Base-by-base conservation (phyloP, 2,888 invertebrate species). In the Noctua pronuba region DNA sequence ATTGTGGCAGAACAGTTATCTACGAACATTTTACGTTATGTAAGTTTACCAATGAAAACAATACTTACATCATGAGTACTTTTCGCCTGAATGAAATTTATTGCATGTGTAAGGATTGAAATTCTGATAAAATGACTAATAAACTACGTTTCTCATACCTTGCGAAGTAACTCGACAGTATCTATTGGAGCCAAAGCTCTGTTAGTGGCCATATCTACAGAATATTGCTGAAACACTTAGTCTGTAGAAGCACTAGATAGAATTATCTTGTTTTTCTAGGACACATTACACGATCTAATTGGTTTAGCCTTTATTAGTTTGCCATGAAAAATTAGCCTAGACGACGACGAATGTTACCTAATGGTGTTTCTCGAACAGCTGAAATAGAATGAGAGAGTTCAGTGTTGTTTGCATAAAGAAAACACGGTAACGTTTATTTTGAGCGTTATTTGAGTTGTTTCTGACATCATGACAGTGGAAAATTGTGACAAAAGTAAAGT, bases 391-490 rank as follows among this genome's bases (percentile, higher is more conserved):
- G 52, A 55, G 41, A 35, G 73, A 71, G 73, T 62, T 81, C 64
- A 83, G 76, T 77, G 41, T 46, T 81, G 73, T 85, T 85, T 84
- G 68, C 67, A 28, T 68, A 72, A 64, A 58, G 55, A 66, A 81
- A 73, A 75, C 68, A 76, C 10, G 35, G 49, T 46, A 35, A 73
- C 73, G 73, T 82, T 77, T 66, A 77, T 82, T 73, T 71, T 80
- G 35, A 67, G 41, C 68, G 46, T 70, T 79, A 76, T 84, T 83
- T 83, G 67, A 76, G 44, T 72, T 68, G 3, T 18, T 73, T 82
- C 75, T 78, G 67, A 68, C 69, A 84, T 77, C 55, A 69, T 78
- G 82, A 74, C 75, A 85, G 68, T 78, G 84, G 85, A 85, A 85
- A 84, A 85, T 84, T 85, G 71, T 84, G 82, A 85, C 78, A 73